These are phyloP conservation scores for Drosophila nigromelanica DNA, from an alignment of 1,140 invertebrate genomes.

Conservation along the genomic window DNA sequence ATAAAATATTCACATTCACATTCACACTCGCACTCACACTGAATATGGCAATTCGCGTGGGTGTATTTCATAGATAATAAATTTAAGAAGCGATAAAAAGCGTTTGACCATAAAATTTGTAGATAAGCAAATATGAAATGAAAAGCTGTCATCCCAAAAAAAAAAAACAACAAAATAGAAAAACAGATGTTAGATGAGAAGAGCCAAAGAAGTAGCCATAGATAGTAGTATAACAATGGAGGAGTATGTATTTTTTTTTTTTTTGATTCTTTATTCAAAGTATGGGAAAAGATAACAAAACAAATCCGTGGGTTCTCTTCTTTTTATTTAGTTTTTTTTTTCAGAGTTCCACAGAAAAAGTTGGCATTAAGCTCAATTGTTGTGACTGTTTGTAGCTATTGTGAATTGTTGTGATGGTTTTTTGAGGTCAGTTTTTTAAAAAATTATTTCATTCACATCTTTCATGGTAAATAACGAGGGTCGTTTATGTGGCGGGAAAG, in stretches of 20 bases:
- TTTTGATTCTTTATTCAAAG: constrained; percentile 27
- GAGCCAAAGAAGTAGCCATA: constrained; percentile 31
- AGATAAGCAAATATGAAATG: constrained; percentile 61
- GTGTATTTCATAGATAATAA: constrained; percentile 74
- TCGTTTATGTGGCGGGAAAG: constrained; percentile 19
- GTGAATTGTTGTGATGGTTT: constrained; percentile 38
- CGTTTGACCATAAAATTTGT: constrained; percentile 61
- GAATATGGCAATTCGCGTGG: constrained; percentile 58
- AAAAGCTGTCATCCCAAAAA: constrained; percentile 29
- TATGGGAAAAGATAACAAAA: constrained; percentile 64
- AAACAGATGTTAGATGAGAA: constrained; percentile 36
- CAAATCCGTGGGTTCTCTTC: constrained; percentile 58
- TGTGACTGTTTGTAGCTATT: constrained; percentile 30
- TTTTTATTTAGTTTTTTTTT: constrained; percentile 1
- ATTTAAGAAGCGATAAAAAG: constrained; percentile 69
- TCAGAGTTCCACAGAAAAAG: constrained; percentile 2
- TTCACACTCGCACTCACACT: constrained; percentile 43
- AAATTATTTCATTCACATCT: constrained; percentile 26
- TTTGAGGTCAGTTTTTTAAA: constrained; percentile 42
- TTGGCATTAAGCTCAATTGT: constrained; percentile 32
- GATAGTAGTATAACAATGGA: constrained; percentile 30
- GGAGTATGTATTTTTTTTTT: constrained; percentile 11
- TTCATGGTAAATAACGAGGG: constrained; percentile 29
- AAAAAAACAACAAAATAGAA: constrained; percentile 20
- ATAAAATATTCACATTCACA: constrained; percentile 48